These are phyloP conservation scores for Eupeodes latifasciatus DNA, from an alignment of 2,888 invertebrate genomes.

Conservation along the genomic window DNA sequence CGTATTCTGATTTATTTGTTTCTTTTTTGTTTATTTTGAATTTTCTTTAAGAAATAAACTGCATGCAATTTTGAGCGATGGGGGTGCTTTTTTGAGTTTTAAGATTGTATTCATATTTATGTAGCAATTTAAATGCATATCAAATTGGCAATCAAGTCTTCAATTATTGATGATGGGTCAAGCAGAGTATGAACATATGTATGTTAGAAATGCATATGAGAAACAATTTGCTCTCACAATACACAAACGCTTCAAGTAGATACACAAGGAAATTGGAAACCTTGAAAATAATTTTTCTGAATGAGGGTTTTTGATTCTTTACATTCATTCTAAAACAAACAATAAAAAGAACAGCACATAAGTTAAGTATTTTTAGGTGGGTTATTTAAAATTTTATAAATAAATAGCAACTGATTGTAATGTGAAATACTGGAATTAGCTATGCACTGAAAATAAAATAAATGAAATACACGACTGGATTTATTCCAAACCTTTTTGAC, in stretches of 20 bases:
- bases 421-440: too few relatives aligned
- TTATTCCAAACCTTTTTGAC: too few relatives aligned
- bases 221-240: not conserved
- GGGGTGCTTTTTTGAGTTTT: not conserved
- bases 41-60: not conserved
- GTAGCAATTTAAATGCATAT: not conserved
- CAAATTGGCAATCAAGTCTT: not conserved
- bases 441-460: too few relatives aligned
- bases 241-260: not conserved
- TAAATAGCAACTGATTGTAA: too few relatives aligned
- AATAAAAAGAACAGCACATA: too few relatives aligned
- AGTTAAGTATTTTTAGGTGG: too few relatives aligned
- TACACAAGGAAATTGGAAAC: not conserved
- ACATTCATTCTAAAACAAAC: too few relatives aligned
- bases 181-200: not conserved
- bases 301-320: not conserved
- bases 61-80: not conserved
- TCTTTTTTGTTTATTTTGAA: not conserved
- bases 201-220: not conserved
- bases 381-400: too few relatives aligned
- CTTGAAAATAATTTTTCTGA: not conserved
- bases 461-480: too few relatives aligned
- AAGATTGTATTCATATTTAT: not conserved
- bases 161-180: not conserved
- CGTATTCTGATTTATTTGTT: slow-evolving; percentile 7